These are phyloP conservation scores for Sebastes cheni DNA, from an alignment of 2,797 vertebrate species.

Conservation along the genomic window DNA sequence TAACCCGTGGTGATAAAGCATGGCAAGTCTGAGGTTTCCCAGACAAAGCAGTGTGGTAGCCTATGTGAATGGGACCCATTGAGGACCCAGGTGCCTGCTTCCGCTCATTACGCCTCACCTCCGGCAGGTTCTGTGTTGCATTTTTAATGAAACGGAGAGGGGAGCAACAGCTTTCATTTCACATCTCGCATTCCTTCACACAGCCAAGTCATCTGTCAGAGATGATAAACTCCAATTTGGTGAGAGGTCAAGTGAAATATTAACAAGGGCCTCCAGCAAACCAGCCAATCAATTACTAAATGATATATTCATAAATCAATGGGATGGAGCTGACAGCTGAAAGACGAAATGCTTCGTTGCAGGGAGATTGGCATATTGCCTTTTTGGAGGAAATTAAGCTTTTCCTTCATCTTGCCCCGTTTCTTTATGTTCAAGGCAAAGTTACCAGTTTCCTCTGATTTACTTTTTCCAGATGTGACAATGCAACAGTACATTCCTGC, in stretches of 20 bases:
- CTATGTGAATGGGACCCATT: conserved; percentile 7
- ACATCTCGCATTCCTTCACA: conserved; percentile 49
- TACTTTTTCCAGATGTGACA: not conserved
- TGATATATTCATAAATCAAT: conserved; percentile 72
- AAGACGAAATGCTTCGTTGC: conserved; percentile 44
- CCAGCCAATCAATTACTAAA: conserved; percentile 68
- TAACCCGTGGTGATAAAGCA: conserved; percentile 11
- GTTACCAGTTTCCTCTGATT: not conserved
- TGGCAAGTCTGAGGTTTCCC: conserved; percentile 20
- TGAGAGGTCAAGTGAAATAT: conserved; percentile 77
- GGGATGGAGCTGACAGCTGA: conserved; percentile 43
- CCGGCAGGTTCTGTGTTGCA: conserved; percentile 50
- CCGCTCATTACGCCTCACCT: conserved; percentile 59
- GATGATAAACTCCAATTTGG: conserved; percentile 71
- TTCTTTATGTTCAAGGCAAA: not conserved
- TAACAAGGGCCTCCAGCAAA: conserved; percentile 67
- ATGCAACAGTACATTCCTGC: not conserved
- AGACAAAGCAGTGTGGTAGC: conserved; percentile 1
- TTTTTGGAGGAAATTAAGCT: conserved; percentile 28
- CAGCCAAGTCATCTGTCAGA: conserved; percentile 62
- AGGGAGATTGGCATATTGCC: conserved; percentile 34
- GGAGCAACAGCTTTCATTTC: conserved; percentile 52
- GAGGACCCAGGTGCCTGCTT: conserved; percentile 41
- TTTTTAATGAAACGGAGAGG: conserved; percentile 62
- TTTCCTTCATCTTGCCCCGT: conserved; percentile 11